Evolutionary conservation across 2,888 invertebrate species (phyloP).

Genomic region (Formica aserva): DNA sequence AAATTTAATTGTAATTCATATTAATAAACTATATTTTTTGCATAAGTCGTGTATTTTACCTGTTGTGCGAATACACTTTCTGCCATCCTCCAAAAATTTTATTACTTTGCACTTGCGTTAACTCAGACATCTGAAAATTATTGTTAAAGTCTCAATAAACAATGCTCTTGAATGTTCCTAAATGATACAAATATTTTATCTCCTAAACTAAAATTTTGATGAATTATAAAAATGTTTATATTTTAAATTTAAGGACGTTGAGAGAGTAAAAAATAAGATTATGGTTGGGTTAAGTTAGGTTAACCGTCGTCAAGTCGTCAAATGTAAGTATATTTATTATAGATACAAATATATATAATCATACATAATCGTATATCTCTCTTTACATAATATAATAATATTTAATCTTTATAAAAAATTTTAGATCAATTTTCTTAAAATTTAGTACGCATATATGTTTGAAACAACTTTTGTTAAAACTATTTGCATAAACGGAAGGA

Average conservation of each 20-base stretch:
- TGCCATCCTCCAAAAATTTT: slow-evolving; percentile 95
- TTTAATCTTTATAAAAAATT: neutral
- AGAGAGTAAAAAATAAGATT: neutral
- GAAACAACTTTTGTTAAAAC: neutral
- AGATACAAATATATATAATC: neutral
- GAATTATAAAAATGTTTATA: neutral
- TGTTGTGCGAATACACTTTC: slow-evolving; percentile 93
- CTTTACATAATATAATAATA: neutral
- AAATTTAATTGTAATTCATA: neutral
- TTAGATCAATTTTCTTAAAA: neutral
- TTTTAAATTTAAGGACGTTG: neutral
- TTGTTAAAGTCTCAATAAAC: neutral
- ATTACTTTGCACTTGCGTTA: slow-evolving; percentile 89
- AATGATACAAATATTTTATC: neutral
- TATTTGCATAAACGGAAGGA: neutral
- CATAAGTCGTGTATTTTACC: slow-evolving; percentile 85
- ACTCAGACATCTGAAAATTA: slow-evolving; percentile 85
- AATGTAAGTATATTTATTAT: neutral
- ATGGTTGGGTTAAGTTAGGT: neutral
- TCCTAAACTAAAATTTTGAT: neutral
- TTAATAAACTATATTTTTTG: neutral
- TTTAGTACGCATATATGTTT: neutral
- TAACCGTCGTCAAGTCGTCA: neutral
- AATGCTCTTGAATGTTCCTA: neutral
- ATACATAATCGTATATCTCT: neutral